Evolutionary conservation across 2,888 invertebrate genomes (phyloP), one percentile per base, ranked within the genome.

Genomic region (Drosophila robusta): DNA sequence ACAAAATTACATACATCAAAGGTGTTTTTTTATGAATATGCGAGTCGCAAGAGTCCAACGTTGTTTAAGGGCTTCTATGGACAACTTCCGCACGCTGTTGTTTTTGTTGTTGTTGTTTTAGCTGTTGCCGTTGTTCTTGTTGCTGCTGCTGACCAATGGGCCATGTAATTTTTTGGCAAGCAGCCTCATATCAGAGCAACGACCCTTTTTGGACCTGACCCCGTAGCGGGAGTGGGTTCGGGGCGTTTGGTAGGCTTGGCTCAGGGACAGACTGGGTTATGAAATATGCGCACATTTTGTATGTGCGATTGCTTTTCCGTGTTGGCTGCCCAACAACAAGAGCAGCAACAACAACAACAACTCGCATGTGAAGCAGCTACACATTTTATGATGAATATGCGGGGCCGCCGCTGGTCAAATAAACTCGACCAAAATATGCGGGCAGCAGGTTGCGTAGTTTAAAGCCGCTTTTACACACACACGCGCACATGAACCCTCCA

Each of bases 91-190:
- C 29, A 29, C 29, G 29, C 18, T 38, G 50, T 36, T 46, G 38
- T 39, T n/a, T n/a, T n/a, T 55, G 41, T 36, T 45, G 46, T 36
- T 46, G 38, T 39, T 55, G 41, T 38, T 45, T 32, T 41, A 66
- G 64, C 12, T 63, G 63, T 14, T 63, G 65, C 16, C 70, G 58
- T 7, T 67, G 62, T 36, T 67, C 60, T 2, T 71, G 75, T 45
- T 78, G 62, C 51, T 64, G 65, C 41, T 70, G 85, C 70, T 87
- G 85, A 79, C 85, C 85, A 85, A 85, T 85, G 85, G 86, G 72
- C 79, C 87, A 80, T 85, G 88, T 87, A 85, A 85, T 85, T 85
- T 85, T 87, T 85, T 87, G 87, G 85, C 87, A 85, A 85, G 83
- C 83, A 86, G 64, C 69, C 64, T 72, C 68, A 75, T 82, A 85